These are phyloP conservation scores for Euschistus heros DNA, from an alignment of 1,140 invertebrate genomes.

Conservation along the genomic window DNA sequence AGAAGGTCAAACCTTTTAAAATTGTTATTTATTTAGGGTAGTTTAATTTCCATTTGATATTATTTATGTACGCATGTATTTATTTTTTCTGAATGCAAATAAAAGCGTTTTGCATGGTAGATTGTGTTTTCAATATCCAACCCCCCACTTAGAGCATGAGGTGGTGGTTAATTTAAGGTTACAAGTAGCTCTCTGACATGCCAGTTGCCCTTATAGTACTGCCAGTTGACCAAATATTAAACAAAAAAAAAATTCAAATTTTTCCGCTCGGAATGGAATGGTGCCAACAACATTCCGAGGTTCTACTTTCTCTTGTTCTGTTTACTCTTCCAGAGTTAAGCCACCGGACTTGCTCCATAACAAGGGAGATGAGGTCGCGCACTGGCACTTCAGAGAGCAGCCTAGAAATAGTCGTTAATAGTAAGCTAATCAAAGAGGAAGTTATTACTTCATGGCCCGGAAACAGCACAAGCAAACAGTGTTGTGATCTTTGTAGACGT, in stretches of 20 bases:
- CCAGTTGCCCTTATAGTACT: slow-evolving; percentile 9
- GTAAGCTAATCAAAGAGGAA: not conserved
- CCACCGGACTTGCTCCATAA: too few relatives aligned
- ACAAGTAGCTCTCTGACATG: slow-evolving; percentile 23
- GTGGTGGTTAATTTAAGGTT: slow-evolving; percentile 11
- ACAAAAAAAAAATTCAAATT: too few relatives aligned
- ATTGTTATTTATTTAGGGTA: slow-evolving; percentile 13
- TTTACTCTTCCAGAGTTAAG: too few relatives aligned
- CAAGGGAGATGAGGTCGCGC: too few relatives aligned
- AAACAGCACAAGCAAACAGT: slow-evolving; percentile 3
- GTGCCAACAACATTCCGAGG: too few relatives aligned
- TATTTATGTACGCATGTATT: slow-evolving; percentile 18
- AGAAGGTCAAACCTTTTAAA: slow-evolving; percentile 2
- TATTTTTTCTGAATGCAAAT: slow-evolving; percentile 19
- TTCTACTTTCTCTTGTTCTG: too few relatives aligned
- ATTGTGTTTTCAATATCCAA: slow-evolving; percentile 2
- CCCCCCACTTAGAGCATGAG: not conserved
- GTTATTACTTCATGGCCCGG: not conserved
- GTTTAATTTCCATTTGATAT: not conserved
- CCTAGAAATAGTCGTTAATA: not conserved
- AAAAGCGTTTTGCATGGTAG: slow-evolving; percentile 22
- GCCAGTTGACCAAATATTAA: not conserved
- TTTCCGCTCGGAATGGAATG: too few relatives aligned
- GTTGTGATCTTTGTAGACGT: not conserved
- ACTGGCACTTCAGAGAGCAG: slow-evolving; percentile 10